A percentile compares a stretch with the other conserved stretches of the same genome.
phyloP scores from a whole-genome alignment of 2,888 invertebrate species.

The Cheilosia variabilis region DNA sequence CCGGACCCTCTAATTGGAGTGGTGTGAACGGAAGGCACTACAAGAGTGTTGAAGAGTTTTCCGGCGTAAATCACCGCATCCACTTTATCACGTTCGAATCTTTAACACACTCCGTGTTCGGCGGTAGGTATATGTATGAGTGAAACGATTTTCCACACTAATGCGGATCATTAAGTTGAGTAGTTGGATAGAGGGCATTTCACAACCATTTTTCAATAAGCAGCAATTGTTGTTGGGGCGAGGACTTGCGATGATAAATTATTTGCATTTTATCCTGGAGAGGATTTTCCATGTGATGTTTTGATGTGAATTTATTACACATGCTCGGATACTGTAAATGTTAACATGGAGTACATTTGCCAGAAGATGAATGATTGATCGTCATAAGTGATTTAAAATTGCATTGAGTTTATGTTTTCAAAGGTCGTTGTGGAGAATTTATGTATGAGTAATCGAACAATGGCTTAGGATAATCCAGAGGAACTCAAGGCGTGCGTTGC shows the following conservation, averaged over 20 bases:
- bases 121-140: neutral
- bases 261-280: neutral
- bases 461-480: too few species aligned
- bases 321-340: too few species aligned
- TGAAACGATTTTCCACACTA: slow-evolving; percentile 16
- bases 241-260: slow-evolving; percentile 1
- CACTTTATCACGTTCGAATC: slow-evolving; percentile 66
- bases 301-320: too few species aligned
- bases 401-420: too few species aligned
- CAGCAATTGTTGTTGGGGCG: neutral
- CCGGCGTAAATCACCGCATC: slow-evolving; percentile 24
- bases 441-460: too few species aligned
- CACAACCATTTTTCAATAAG: slow-evolving; percentile 20
- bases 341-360: neutral
- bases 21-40: slow-evolving; percentile 36
- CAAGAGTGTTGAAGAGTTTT: slow-evolving; percentile 51
- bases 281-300: neutral
- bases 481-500: too few species aligned
- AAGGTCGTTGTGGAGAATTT: too few species aligned
- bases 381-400: too few species aligned
- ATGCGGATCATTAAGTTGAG: slow-evolving; percentile 56
- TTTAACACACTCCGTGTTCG: slow-evolving; percentile 6
- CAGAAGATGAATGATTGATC: neutral
- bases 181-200: slow-evolving; percentile 5
- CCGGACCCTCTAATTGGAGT: slow-evolving; percentile 66